Base-by-base conservation (phyloP, 2,113 vertebrate genomes). In the Platysteira castanea region DNA sequence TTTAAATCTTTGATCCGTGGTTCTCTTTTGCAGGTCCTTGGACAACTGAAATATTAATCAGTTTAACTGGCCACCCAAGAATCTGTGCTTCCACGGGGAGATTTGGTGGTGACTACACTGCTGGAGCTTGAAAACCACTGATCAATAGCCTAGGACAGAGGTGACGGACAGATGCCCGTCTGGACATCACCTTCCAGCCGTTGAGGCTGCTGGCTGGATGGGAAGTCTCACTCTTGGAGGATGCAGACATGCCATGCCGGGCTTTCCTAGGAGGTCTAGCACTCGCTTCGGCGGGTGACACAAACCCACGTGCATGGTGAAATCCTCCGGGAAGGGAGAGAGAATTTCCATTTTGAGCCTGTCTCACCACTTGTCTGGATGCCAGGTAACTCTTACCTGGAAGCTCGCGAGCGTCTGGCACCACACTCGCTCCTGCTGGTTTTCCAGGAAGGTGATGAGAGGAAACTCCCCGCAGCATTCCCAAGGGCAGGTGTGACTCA, bases 381-480 rank as follows among this genome's bases (percentile, higher is more conserved):
- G 83, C 92, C 23, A 56, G 89, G 53, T 37, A 44, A 76, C 92
- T 94, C 91, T 81, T 93, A 93, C 94, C 96, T 97, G 95, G 93
- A 92, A 97, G 86, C 46, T 82, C 8, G 1, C 64, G 18, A 73
- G 49, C 26, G 4, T 91, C 78, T 88, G 85, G 89, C 89, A 96
- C 81, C 33, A 4, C 15, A 15, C 64, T 94, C 2, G 1, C 50
- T 96, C 83, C 86, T 78, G 44, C 49, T 79, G 84, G 57, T 96
- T 97, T 98, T 96, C 90, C 97, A 92, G 93, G 92, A 97, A 97
- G 90, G 54, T 53, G 50, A 60, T 9, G 59, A 15, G 68, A 75
- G 73, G 85, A 84, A 79, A 60, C 33, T 93, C 82, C 87, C 56
- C 5, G 11, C 28, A 86, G 42, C 23, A n/a, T 86, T 88, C 49